Evolutionary conservation across 1,140 invertebrate genomes (phyloP), one percentile per base, ranked within the genome.

Genomic region (Drosophila kanapiae): DNA sequence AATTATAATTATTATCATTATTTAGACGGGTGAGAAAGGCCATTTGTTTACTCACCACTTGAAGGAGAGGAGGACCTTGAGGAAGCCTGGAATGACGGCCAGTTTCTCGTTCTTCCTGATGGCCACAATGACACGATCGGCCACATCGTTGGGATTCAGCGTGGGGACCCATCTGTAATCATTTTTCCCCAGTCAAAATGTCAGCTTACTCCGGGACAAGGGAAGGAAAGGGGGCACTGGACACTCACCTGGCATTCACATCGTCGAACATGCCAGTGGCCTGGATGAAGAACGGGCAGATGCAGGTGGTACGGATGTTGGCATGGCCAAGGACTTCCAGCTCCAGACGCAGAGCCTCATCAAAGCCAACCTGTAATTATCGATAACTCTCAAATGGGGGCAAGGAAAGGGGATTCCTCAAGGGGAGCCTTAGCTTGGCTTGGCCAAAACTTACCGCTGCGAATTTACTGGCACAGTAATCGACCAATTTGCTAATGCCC

Each of bases 381-480:
- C 23, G 49, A 58, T 37, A 56, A 59, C 43, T 72, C 57, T 56
- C 18, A 56, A 42, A 59, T 42, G n/a, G 45, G 6, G 6, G 3
- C 3, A 6, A 7, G 31, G 29, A 51, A 29, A 38, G 60, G 45
- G 56, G 35, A 54, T 18, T 23, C 16, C 16, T 16, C 2, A 29
- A 51, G 47, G 23, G 37, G 9, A 10, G 23, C 23, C 23, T 23
- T n/a, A n/a, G 23, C 1, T 2, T 23, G 23, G 18, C 10, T 16
- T 14, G 40, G 31, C 38, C 16, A 23, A 97, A 51, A 92, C 91
- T 90, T 72, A 92, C 96, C 29, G 97, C 97, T 6, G 97, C 98
- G 90, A 97, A 98, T 94, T 99, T 99, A 6, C 97, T 98, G 3
- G 98, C 95, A 92, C 98, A 99, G 93, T 99, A 99, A 94, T 99